These are phyloP conservation scores for Troides helena DNA, from an alignment of 2,888 invertebrate species.

Conservation along the genomic window DNA sequence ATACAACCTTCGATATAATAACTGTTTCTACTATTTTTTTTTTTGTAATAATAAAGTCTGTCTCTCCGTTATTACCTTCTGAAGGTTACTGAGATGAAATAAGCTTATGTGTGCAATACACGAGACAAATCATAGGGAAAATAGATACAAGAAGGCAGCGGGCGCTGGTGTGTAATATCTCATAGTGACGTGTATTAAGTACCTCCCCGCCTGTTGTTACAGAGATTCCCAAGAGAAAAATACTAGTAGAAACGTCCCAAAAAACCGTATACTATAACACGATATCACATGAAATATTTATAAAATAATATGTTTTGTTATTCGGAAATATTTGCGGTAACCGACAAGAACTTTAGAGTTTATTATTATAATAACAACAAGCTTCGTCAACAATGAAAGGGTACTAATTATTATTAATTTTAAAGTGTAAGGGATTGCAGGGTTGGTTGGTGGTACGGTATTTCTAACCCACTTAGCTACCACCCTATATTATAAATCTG, in stretches of 20 bases:
- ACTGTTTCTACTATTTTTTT: too few species aligned
- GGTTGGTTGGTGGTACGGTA: too few species aligned
- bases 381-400: too few species aligned
- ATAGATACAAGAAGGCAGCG: slow-evolving; percentile 28
- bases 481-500: too few species aligned
- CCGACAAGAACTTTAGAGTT: neutral
- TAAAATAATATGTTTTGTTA: neutral
- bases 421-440: too few species aligned
- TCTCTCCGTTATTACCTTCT: too few species aligned
- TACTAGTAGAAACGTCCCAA: slow-evolving; percentile 13
- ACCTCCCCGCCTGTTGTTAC: slow-evolving; percentile 31
- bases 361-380: too few species aligned
- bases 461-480: too few species aligned
- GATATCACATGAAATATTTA: slow-evolving; percentile 8
- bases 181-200: slow-evolving; percentile 38
- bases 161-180: slow-evolving; percentile 33
- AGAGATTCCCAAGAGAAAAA: slow-evolving; percentile 30
- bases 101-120: slow-evolving; percentile 14
- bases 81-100: slow-evolving; percentile 1
- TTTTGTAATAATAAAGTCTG: too few species aligned
- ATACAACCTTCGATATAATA: too few species aligned
- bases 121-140: slow-evolving; percentile 30
- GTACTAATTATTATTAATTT: too few species aligned
- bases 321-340: neutral
- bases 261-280: slow-evolving; percentile 2